A percentile compares a stretch with the other conserved stretches of the same genome.
These are phyloP conservation scores for Ommatoiulus sabulosus DNA, from an alignment of 2,888 invertebrate genomes.

Conservation along the genomic window DNA sequence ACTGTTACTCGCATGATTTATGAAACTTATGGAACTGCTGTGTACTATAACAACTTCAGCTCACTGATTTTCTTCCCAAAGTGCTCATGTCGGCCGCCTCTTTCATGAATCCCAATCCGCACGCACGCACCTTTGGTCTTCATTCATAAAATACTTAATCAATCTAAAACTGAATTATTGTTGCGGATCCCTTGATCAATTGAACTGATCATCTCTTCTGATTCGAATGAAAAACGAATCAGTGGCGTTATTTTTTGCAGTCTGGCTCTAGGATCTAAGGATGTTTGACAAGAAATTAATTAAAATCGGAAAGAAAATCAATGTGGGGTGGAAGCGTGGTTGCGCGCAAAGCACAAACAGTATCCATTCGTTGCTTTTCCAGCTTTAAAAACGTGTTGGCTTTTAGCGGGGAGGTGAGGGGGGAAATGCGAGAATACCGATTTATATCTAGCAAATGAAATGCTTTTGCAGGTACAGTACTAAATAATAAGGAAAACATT, in stretches of 20 bases:
- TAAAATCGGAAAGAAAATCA: constrained; percentile 11
- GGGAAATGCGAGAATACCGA: no score
- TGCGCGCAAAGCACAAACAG: background rate
- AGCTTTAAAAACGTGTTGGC: background rate
- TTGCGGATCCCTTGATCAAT: constrained; percentile 34
- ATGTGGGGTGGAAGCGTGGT: no score
- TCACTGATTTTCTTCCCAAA: background rate
- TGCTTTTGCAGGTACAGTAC: no score
- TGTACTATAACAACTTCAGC: constrained; percentile 23
- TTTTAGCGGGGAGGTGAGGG: background rate
- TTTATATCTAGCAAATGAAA: no score
- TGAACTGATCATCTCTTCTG: constrained; percentile 25
- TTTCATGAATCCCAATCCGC: constrained; percentile 17
- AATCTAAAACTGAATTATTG: constrained; percentile 34
- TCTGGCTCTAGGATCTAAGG: background rate
- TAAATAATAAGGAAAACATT: no score
- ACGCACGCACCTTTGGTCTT: background rate
- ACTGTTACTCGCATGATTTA: background rate
- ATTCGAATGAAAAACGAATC: constrained; percentile 34
- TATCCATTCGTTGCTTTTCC: background rate
- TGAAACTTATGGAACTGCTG: constrained; percentile 10
- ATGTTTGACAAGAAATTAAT: constrained; percentile 25
- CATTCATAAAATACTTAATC: constrained; percentile 34
- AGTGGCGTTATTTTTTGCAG: background rate
- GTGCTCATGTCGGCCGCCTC: background rate